Evolutionary conservation across 2,797 vertebrate species (phyloP), one percentile per base, ranked within the genome.

Genomic region (Lates japonicus): DNA sequence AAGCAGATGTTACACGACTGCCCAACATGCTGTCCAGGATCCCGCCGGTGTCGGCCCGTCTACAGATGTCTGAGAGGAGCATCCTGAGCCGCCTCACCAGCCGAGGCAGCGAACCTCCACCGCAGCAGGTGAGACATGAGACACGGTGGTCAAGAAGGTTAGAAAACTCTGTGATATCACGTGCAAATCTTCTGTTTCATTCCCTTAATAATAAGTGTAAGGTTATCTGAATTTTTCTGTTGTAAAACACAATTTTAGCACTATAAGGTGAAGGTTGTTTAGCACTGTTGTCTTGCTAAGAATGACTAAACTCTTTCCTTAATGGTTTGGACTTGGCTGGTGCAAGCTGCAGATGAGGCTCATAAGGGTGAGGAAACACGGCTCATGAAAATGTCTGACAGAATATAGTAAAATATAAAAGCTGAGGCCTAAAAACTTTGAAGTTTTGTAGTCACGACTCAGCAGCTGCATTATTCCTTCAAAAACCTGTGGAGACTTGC

Each of bases 21-120:
- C 98, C 98, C 76, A 98, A 98, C 94, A 99, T 98, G 98, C 89
- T 99, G 83, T 98, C 98, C 74, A 95, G 98, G 81, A 98, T 99
- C 87, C 98, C 98, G 0, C 98, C 98, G 0, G 98, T 99, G 87
- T 98, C 98, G 0, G 97, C 97, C 17, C 97, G 98, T 5, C 96
- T 99, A 65, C 97, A 99, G 96, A 99, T 99, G 98, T 99, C 98
- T 0, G 98, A 99, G 90, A 93, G 98, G 68, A 99, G 97, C 93
- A 99, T 99, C 91, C 95, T 99, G 84, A 99, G 98, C 92, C 97
- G 98, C 66, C 96, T 99, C 91, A 98, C 98, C 88, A 99, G 97
- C 83, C 96, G 98, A 0, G 97, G 97, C 1, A 96, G 95, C 0
- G 98, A 99, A 59, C 96, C 97, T 4, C 90, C 96, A 0, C 88